Evolutionary conservation across 2,113 vertebrate genomes (phyloP).

Genomic region (Phylloscopus trochiloides): DNA sequence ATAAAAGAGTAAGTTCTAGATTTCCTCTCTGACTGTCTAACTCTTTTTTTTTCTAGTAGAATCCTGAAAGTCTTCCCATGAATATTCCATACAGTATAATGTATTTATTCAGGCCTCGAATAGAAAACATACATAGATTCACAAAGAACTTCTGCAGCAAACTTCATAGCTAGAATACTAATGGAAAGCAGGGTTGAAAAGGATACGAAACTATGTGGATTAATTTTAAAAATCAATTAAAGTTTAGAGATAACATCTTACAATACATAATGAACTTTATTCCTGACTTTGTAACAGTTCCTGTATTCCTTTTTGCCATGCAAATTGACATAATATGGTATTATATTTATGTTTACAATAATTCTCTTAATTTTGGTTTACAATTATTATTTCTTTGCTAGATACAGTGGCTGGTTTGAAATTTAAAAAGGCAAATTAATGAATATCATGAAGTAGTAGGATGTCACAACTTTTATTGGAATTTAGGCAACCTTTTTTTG

Average conservation of each 20-base stretch:
- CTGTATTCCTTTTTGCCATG: not conserved
- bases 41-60: not conserved
- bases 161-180: not conserved
- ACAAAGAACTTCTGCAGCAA: not conserved
- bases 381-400: not conserved
- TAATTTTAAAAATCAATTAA: slow-evolving; percentile 23
- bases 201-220: not conserved
- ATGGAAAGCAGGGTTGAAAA: not conserved
- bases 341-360: not conserved
- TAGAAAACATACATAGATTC: not conserved
- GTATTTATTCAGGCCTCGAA: not conserved
- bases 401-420: not conserved
- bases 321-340: not conserved
- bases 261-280: not conserved
- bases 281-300: not conserved
- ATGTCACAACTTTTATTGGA: not conserved
- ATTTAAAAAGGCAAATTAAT: not conserved
- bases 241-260: not conserved
- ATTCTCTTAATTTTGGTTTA: not conserved
- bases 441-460: not conserved
- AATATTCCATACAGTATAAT: not conserved
- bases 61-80: not conserved
- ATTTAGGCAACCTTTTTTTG: not conserved
- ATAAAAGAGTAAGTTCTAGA: not conserved
- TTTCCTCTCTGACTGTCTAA: not conserved